Evolutionary conservation across 2,888 invertebrate genomes (phyloP), one percentile per base, ranked within the genome.

Genomic region (Philonicus albiceps): DNA sequence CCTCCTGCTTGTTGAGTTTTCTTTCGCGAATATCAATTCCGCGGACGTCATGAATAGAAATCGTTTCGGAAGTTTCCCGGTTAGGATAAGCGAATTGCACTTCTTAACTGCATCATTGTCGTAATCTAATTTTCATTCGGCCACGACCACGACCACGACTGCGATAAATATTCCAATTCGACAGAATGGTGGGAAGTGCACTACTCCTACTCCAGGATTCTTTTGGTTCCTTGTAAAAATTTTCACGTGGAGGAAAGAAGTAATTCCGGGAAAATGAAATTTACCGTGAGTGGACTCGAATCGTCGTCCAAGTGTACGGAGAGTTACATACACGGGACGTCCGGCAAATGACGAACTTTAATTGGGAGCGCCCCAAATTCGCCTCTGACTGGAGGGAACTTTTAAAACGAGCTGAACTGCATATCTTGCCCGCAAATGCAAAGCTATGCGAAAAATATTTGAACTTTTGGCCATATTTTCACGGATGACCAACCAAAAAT

Each of bases 401-500:
- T 72, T 72, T 72, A 84, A 73, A 84, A 81, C 55, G 81, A 81
- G 81, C 81, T 81, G 81, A 49, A 37, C 81, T 81, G 8, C 81
- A 81, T 49, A 78, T 64, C 74, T 74, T 31, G 53, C 19, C 81
- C 73, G 31, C 84, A 84, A 73, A 73, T 73, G 73, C 73, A 73
- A 84, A 40, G 40, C 84, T 84, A 64, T 73, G 84, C 73, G 84
- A 84, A 84, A 76, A 76, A 49, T 64, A 75, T 78, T 86, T 78
- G 76, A 86, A 86, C 86, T 86, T 86, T 86, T 37, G 40, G 78
- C 31, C 49, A 85, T 49, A 85, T 76, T 86, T 86, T 78, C 31
- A 76, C 76, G 86, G 86, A 86, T 78, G 86, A 86, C 86, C 64
- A 40, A 76, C 86, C 53, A 76, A 85, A 75, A 55, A 76, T 76